These are phyloP conservation scores for Anastrepha ludens DNA, from an alignment of 1,140 invertebrate species.

Conservation along the genomic window DNA sequence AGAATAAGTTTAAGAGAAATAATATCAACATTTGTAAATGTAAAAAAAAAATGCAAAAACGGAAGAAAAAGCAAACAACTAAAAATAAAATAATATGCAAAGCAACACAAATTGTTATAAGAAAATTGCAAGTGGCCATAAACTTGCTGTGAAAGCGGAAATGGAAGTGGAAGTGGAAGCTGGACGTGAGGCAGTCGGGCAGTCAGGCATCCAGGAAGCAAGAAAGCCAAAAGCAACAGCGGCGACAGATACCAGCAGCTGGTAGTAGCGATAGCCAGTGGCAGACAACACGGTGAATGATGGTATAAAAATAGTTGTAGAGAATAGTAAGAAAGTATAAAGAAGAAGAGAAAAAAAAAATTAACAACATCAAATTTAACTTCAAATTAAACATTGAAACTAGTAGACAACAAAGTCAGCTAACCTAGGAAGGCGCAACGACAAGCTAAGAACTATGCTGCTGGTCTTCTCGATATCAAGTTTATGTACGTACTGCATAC, in stretches of 20 bases:
- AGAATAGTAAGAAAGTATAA: not conserved
- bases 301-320: conserved; percentile 50
- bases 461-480: not conserved
- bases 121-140: conserved; percentile 54
- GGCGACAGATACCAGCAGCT: conserved; percentile 39
- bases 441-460: not conserved
- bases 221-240: conserved; percentile 35
- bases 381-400: conserved; percentile 56
- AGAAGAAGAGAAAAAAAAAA: conserved; percentile 7
- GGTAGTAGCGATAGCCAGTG: conserved; percentile 35
- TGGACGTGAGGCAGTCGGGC: not conserved
- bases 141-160: conserved; percentile 44
- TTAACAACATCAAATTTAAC: conserved; percentile 55
- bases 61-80: not conserved
- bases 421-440: conserved; percentile 20
- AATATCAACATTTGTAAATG: conserved; percentile 47
- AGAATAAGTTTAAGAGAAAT: conserved; percentile 45
- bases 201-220: not conserved
- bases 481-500: no score
- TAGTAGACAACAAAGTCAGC: conserved; percentile 47
- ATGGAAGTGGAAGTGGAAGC: conserved; percentile 37
- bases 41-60: not conserved
- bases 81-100: conserved; percentile 46
- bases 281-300: conserved; percentile 42
- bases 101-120: conserved; percentile 52